Evolutionary conservation across 2,888 invertebrate genomes (phyloP).

Genomic region (Euplagia quadripunctaria): DNA sequence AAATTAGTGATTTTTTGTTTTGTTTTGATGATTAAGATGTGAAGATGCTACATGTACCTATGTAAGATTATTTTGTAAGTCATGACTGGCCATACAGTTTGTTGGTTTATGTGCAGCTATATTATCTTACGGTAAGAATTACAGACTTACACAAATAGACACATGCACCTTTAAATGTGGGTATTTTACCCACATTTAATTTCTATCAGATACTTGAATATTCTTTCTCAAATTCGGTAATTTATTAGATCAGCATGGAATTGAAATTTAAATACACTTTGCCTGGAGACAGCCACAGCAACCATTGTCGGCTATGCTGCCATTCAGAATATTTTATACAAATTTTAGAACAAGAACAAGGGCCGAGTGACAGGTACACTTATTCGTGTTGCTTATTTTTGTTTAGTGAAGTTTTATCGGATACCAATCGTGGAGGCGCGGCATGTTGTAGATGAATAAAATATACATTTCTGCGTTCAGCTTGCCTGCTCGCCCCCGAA

Average conservation of each 20-base stretch:
- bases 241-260: slow-evolving; percentile 32
- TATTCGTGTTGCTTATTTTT: slow-evolving; percentile 84
- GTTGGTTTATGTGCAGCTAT: too few species aligned
- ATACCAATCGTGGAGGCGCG: slow-evolving; percentile 78
- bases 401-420: slow-evolving; percentile 81
- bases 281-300: slow-evolving; percentile 60
- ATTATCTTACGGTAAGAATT: too few species aligned
- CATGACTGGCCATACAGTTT: too few species aligned
- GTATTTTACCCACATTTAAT: not conserved
- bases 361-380: slow-evolving; percentile 85
- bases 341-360: slow-evolving; percentile 86
- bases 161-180: not conserved
- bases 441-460: slow-evolving; percentile 83
- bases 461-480: slow-evolving; percentile 80
- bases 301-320: slow-evolving; percentile 77
- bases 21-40: too few species aligned
- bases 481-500: slow-evolving; percentile 75
- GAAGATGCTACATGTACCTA: too few species aligned
- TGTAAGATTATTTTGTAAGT: too few species aligned
- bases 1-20: too few species aligned
- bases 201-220: not conserved
- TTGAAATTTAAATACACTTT: slow-evolving; percentile 64
- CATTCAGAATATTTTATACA: slow-evolving; percentile 86
- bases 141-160: too few species aligned
- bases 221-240: not conserved